A percentile compares a stretch with the other conserved stretches of the same genome.
Conservation (phyloP, 2,113 vertebrate genomes). For the Elephantulus edwardii region DNA sequence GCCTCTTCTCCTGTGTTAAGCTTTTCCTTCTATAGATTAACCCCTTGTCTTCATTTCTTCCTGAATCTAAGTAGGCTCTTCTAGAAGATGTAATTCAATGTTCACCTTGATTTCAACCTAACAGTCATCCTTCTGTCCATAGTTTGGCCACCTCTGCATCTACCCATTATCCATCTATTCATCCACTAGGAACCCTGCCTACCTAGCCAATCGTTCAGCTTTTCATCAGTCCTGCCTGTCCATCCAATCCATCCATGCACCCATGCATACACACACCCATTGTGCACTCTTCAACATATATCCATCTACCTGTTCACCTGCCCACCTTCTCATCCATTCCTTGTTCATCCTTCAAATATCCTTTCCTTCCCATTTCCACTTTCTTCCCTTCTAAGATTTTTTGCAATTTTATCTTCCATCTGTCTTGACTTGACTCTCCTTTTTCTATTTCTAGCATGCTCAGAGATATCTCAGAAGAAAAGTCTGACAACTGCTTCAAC, state of each 20-base stretch:
- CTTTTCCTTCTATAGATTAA: neutral
- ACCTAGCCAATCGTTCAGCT: neutral
- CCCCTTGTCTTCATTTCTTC: neutral
- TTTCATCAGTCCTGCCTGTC: too few relatives aligned
- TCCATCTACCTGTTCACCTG: too few relatives aligned
- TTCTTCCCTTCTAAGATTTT: neutral
- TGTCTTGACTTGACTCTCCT: neutral
- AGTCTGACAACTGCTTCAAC: neutral
- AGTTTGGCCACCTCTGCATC: too few relatives aligned
- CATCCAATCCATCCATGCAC: neutral
- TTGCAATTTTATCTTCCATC: neutral
- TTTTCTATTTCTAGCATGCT: neutral
- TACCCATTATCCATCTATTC: neutral
- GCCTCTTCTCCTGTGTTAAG: neutral
- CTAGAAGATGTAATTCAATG: neutral
- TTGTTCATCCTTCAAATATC: neutral
- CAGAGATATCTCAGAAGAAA: neutral
- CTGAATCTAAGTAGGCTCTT: neutral
- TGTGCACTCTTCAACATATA: too few relatives aligned
- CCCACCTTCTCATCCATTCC: neutral
- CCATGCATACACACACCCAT: too few relatives aligned
- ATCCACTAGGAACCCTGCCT: too few relatives aligned
- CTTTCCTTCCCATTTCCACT: neutral
- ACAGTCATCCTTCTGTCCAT: too few relatives aligned
- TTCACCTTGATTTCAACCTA: neutral